phyloP scores from a whole-genome alignment of 2,797 vertebrate species.

The Silurus aristotelis region DNA sequence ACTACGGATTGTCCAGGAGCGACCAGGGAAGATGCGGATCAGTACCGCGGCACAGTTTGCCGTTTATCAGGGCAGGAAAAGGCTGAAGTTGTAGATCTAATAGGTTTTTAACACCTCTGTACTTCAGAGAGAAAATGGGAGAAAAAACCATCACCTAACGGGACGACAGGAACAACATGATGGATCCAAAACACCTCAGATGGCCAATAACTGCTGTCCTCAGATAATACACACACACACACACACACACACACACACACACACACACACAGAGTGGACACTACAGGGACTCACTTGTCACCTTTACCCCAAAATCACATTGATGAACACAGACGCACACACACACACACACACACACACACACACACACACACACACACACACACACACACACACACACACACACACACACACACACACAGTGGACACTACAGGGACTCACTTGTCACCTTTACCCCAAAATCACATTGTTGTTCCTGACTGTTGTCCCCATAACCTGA shows the following conservation, averaged over 20 bases:
- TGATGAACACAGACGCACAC: too few species aligned
- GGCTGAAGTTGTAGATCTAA: background rate
- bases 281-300: conserved; percentile 56
- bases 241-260: conserved; percentile 16
- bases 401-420: background rate
- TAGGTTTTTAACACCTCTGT: conserved; percentile 8
- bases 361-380: conserved; percentile 12
- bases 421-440: conserved; percentile 54
- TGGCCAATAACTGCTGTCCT: conserved; percentile 66
- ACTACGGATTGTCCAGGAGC: background rate
- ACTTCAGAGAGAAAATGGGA: background rate
- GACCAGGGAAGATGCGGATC: background rate
- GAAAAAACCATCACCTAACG: background rate
- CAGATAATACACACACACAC: conserved; percentile 60
- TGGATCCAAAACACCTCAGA: conserved; percentile 38
- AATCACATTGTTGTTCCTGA: conserved; percentile 69
- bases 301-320: conserved; percentile 70
- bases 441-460: conserved; percentile 62
- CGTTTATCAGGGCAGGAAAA: background rate
- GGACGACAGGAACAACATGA: background rate
- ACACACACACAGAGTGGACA: background rate
- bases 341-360: conserved; percentile 22
- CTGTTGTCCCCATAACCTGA: conserved; percentile 62
- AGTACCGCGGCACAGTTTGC: background rate
- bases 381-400: conserved; percentile 18